Conservation (phyloP, 2,113 vertebrate genomes). For the Alces alces region DNA sequence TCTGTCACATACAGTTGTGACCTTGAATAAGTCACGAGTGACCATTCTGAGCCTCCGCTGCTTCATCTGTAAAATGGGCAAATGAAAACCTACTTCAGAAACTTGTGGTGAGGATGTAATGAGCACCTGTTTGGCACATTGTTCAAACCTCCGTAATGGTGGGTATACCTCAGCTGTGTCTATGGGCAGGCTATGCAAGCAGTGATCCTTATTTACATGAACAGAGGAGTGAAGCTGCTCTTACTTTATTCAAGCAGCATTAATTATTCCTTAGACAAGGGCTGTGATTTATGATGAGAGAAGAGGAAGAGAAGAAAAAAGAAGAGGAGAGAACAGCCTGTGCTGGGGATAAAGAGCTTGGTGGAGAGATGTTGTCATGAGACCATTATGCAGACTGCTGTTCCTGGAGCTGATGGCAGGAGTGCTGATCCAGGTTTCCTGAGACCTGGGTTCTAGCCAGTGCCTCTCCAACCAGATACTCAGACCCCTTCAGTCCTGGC, state of each 20-base stretch:
- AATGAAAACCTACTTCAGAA: background rate
- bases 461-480: background rate
- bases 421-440: background rate
- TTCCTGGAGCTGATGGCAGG: background rate
- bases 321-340: background rate
- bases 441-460: background rate
- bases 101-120: background rate
- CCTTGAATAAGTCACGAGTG: background rate
- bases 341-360: background rate
- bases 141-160: background rate
- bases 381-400: background rate
- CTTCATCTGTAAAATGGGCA: background rate
- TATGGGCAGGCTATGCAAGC: background rate
- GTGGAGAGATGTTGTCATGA: background rate
- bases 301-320: slow-evolving; percentile 23
- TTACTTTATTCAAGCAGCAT: background rate
- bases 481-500: background rate
- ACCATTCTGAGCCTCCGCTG: background rate
- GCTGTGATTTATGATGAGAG: background rate
- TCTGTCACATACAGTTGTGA: background rate
- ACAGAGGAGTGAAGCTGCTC: background rate
- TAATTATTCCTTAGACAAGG: background rate
- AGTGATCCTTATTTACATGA: background rate
- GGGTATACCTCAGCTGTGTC: background rate
- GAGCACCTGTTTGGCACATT: background rate